Percentiles rank a stretch among this genome's conserved stretches.
Evolutionary conservation across 2,888 invertebrate genomes (phyloP).

Genomic region (Spisula solida): DNA sequence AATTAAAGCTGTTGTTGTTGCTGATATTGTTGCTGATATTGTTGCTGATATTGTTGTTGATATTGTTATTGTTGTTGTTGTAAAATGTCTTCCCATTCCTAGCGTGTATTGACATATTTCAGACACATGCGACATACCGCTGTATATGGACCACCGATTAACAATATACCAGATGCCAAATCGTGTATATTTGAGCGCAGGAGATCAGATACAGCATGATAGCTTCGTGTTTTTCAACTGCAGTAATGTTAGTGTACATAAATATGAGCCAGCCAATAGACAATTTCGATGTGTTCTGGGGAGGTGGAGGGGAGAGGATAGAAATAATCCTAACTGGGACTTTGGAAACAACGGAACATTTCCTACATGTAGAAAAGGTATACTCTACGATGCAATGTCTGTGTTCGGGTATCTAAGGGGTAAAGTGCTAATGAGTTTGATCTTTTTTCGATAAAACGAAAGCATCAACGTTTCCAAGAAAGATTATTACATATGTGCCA

Average conservation of each 20-base stretch:
- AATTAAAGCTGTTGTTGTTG: no score
- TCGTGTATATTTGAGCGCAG: background rate
- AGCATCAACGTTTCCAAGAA: no score
- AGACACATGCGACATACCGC: conserved; percentile 14
- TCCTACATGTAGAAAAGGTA: conserved; percentile 34
- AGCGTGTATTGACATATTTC: background rate
- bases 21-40: no score
- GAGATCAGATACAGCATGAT: background rate
- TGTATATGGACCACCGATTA: background rate
- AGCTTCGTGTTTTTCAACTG: conserved; percentile 11
- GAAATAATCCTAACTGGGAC: background rate
- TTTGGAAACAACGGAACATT: conserved; percentile 21
- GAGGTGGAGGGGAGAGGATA: background rate
- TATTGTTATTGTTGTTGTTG: no score
- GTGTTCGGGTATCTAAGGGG: no score
- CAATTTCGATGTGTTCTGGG: conserved; percentile 6
- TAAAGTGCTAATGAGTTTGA: no score
- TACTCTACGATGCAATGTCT: no score
- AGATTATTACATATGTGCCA: no score
- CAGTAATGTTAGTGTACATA: background rate
- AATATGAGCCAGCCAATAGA: conserved; percentile 28
- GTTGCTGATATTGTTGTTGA: no score
- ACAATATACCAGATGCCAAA: background rate
- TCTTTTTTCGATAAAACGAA: no score
- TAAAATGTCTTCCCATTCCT: no score